Evolutionary conservation across 2,888 invertebrate species (phyloP).

Genomic region (Tortricodes alternella): DNA sequence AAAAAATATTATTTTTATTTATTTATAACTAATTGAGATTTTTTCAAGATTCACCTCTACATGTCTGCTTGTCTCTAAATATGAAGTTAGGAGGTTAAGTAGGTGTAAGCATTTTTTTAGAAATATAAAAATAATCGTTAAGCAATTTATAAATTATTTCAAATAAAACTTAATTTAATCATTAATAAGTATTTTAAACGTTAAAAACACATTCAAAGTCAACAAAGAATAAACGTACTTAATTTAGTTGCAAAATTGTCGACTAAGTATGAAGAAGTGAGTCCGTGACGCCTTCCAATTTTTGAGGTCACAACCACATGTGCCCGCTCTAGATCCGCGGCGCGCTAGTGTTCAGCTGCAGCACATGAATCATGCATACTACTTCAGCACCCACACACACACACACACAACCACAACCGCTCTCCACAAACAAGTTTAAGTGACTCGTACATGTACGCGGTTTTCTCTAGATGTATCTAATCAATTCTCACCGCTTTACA

Average conservation of each 20-base stretch:
- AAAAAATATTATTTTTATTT: too few relatives aligned
- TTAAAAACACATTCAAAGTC: too few relatives aligned
- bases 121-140: too few relatives aligned
- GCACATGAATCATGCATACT: conserved; percentile 49
- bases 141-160: too few relatives aligned
- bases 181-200: too few relatives aligned
- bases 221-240: too few relatives aligned
- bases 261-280: background rate
- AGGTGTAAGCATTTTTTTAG: background rate
- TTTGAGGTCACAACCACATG: conserved; percentile 27
- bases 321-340: conserved; percentile 15
- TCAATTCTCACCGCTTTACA: conserved; percentile 23
- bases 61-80: too few relatives aligned
- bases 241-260: background rate
- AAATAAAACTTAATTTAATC: too few relatives aligned
- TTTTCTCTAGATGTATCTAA: conserved; percentile 20
- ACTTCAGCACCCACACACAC: conserved; percentile 34
- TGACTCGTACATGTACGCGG: conserved; percentile 5
- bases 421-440: conserved; percentile 23
- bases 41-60: too few relatives aligned
- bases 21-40: too few relatives aligned
- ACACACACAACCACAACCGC: background rate
- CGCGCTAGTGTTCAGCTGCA: conserved; percentile 41
- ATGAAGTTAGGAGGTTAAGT: too few relatives aligned
- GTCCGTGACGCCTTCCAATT: conserved; percentile 5